Conservation (phyloP, 2,888 invertebrate species). For the Acrobasis suavella region DNA sequence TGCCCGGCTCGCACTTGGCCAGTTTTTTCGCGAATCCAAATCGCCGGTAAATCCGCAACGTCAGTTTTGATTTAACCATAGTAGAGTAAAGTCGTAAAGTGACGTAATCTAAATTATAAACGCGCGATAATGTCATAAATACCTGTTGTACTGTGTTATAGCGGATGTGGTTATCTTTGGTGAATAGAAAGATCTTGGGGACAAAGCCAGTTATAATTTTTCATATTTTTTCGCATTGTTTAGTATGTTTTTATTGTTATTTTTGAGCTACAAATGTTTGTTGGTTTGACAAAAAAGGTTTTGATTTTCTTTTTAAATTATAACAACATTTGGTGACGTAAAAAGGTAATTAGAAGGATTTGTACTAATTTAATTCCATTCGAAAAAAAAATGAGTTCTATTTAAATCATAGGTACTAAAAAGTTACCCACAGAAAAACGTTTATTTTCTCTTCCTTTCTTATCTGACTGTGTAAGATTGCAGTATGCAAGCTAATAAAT, state of each 20-base stretch:
- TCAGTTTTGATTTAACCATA: slow-evolving; percentile 20
- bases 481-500: background rate
- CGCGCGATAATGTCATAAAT: slow-evolving; percentile 3
- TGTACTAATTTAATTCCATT: too few relatives aligned
- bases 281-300: background rate
- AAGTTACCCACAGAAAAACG: too few relatives aligned
- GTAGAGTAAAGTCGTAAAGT: slow-evolving; percentile 13
- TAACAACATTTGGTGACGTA: too few relatives aligned
- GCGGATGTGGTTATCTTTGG: slow-evolving; percentile 17
- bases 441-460: background rate
- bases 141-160: background rate
- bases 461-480: background rate
- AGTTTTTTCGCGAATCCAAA: slow-evolving; percentile 14
- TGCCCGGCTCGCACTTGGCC: background rate
- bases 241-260: background rate
- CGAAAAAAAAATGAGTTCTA: too few relatives aligned
- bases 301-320: background rate
- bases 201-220: slow-evolving; percentile 7
- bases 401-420: too few relatives aligned
- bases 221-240: background rate
- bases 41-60: slow-evolving; percentile 1
- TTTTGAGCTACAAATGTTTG: background rate
- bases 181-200: slow-evolving; percentile 20
- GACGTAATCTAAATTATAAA: slow-evolving; percentile 3
- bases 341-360: too few relatives aligned